Evolutionary conservation across 2,113 vertebrate species (phyloP).

Genomic region (Apteryx owenii): DNA sequence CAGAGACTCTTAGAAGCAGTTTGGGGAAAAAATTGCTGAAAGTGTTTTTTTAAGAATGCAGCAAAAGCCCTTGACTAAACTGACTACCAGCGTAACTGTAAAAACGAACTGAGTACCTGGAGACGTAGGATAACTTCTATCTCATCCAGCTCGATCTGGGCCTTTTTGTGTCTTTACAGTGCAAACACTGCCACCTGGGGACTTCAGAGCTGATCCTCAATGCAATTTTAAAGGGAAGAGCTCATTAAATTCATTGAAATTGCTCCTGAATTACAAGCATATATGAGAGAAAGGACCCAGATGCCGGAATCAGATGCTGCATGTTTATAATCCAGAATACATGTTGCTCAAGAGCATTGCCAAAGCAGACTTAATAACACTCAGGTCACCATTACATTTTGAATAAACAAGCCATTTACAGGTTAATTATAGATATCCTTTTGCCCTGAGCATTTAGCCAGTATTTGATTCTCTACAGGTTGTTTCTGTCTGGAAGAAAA

Average conservation of each 20-base stretch:
- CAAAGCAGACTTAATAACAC: not conserved
- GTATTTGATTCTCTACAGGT: not conserved
- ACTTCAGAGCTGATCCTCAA: not conserved
- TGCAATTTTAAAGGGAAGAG: rapidly evolving
- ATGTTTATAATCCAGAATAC: not conserved
- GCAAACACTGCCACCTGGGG: not conserved
- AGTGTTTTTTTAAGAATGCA: not conserved
- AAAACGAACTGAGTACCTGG: not conserved
- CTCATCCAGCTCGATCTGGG: rapidly evolving
- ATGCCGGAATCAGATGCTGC: not conserved
- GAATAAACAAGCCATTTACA: not conserved
- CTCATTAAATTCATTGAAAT: not conserved
- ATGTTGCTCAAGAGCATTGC: not conserved
- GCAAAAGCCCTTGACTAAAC: not conserved
- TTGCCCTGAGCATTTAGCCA: not conserved
- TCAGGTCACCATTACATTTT: not conserved
- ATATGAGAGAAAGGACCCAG: not conserved
- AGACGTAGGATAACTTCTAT: rapidly evolving
- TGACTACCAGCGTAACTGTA: not conserved
- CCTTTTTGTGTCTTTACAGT: not conserved
- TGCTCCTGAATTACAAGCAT: not conserved
- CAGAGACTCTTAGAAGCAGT: not conserved
- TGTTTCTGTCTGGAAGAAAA: not conserved
- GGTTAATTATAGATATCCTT: not conserved
- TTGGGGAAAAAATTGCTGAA: not conserved